Conservation (phyloP, 2,888 invertebrate species). For the Tenthredo distinguenda region DNA sequence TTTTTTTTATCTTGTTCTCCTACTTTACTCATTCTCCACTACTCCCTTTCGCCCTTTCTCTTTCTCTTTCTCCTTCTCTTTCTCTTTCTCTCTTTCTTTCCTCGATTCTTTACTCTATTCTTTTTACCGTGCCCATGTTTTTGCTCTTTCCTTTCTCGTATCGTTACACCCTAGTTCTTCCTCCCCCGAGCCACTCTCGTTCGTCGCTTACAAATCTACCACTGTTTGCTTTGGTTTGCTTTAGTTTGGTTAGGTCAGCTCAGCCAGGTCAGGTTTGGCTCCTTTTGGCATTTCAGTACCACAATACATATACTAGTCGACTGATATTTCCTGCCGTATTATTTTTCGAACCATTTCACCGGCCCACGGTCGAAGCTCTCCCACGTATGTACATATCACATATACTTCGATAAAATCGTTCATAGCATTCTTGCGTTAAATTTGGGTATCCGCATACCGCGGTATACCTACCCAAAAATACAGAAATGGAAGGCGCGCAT, state of each 20-base stretch:
- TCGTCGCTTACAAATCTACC: slow-evolving; percentile 46
- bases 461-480: neutral
- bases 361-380: neutral
- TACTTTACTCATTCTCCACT: slow-evolving; percentile 23
- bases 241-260: slow-evolving; percentile 47
- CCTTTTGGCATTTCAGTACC: slow-evolving; percentile 19
- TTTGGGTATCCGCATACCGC: neutral
- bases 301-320: neutral
- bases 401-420: neutral
- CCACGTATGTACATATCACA: neutral
- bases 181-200: neutral
- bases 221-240: slow-evolving; percentile 41
- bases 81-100: slow-evolving; percentile 43
- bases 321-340: slow-evolving; percentile 9
- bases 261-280: slow-evolving; percentile 28
- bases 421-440: neutral
- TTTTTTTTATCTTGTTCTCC: slow-evolving; percentile 35
- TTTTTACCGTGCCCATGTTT: slow-evolving; percentile 33
- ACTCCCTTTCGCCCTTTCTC: neutral
- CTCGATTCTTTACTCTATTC: neutral
- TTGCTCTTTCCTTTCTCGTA: slow-evolving; percentile 43
- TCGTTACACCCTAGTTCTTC: slow-evolving; percentile 38
- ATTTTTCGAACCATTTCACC: slow-evolving; percentile 28
- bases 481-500: neutral
- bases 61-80: neutral